These are phyloP conservation scores for Euwallacea similis DNA, from an alignment of 1,140 invertebrate species.

Conservation along the genomic window DNA sequence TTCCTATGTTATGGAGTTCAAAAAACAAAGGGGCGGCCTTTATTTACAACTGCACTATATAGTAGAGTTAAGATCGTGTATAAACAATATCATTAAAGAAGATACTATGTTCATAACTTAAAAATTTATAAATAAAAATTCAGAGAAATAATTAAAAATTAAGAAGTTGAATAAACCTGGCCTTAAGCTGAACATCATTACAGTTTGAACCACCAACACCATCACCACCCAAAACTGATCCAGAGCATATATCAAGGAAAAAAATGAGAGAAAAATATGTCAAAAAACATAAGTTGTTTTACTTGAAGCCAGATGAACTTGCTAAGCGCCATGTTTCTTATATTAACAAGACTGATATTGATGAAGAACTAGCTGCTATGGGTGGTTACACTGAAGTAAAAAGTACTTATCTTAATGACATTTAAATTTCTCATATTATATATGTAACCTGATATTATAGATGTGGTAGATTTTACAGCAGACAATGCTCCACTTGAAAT, in stretches of 20 bases:
- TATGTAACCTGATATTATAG: not conserved
- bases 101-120: no score
- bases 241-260: constrained; percentile 17
- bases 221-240: not conserved
- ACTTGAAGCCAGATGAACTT: constrained; percentile 58
- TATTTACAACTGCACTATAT: no score
- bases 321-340: constrained; percentile 58
- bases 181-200: not conserved
- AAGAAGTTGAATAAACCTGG: no score
- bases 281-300: constrained; percentile 56
- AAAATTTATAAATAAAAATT: no score
- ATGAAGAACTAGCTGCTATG: constrained; percentile 60
- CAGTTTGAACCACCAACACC: constrained; percentile 21
- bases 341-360: constrained; percentile 58
- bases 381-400: constrained; percentile 42
- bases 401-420: not conserved
- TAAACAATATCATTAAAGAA: no score
- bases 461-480: constrained; percentile 15
- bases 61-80: no score
- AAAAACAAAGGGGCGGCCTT: no score
- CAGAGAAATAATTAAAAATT: no score
- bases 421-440: constrained; percentile 8
- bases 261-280: constrained; percentile 44
- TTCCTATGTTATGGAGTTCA: no score
- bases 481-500: constrained; percentile 2